Evolutionary conservation across 2,113 vertebrate species (phyloP), one percentile per base, ranked within the genome.

Genomic region (Bos javanicus): DNA sequence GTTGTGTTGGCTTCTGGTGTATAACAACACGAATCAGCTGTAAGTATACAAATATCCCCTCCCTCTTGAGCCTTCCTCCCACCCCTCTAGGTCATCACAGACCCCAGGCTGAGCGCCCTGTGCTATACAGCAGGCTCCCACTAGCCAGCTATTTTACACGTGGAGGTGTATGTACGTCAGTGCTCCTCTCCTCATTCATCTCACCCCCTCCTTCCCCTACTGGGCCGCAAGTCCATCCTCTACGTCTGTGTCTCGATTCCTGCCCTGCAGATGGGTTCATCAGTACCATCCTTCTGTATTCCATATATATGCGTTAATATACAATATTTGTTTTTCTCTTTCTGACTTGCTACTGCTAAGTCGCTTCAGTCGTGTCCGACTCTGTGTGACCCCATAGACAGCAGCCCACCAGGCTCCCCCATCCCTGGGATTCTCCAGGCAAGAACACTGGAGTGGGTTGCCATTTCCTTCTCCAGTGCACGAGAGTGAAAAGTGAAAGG

Each of bases 321-420:
- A 74, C 6, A 2, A 43, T 5, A 71, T 36, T n/a, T 36, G n/a
- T 67, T 21, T 71, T 71, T 71, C 1, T 71, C 64, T n/a, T 67
- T n/a, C 64, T 71, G 64, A 67, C 33, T 21, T 67, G 62, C 16
- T 36, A 17, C 17, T 67, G 64, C 64, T 36, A 71, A 71, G 17
- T 36, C 0, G 4, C 19, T 71, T 71, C 17, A 36, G n/a, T 71
- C 0, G 0, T 71, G 64, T 36, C n/a, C 0, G 0, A 71, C 64
- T 2, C n/a, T 21, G 9, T 71, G 64, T 1, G 5, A 36, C 64
- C 19, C 64, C 64, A 36, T 10, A 71, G n/a, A 71, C 0, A 0
- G n/a, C 17, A 36, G 64, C n/a, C 64, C 64, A 36, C n/a, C n/a
- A 71, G 64, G 17, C 17, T 21, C n/a, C 64, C 4, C 19, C 0